Evolutionary conservation across 1,140 invertebrate genomes (phyloP).

Genomic region (Neodiprion virginianus): DNA sequence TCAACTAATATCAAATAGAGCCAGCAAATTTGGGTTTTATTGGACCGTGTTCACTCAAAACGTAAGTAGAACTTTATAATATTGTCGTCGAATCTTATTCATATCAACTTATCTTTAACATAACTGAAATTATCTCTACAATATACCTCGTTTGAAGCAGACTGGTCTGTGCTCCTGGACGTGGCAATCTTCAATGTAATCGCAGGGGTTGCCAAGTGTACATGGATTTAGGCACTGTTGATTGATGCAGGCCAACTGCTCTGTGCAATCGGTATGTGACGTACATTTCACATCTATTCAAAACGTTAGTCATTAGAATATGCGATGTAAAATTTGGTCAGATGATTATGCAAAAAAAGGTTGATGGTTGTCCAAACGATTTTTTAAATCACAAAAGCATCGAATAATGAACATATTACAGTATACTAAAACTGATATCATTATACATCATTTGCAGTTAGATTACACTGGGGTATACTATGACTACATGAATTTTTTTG

Average conservation of each 20-base stretch:
- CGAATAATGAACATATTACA: not conserved
- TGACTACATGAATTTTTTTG: not conserved
- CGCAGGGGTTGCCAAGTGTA: constrained; percentile 72
- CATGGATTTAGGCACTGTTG: constrained; percentile 80
- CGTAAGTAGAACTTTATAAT: too few species aligned
- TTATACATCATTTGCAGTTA: not conserved
- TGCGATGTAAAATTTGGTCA: not conserved
- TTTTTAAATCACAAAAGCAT: too few species aligned
- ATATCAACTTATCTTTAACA: too few species aligned
- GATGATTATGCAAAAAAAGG: not conserved
- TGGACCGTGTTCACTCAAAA: too few species aligned
- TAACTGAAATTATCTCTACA: too few species aligned
- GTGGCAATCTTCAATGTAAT: constrained; percentile 72
- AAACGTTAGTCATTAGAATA: constrained; percentile 40
- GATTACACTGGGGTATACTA: too few species aligned
- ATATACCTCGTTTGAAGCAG: constrained; percentile 73
- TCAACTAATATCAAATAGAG: constrained; percentile 6
- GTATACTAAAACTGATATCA: not conserved
- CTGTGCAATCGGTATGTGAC: constrained; percentile 74
- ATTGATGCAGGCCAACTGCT: constrained; percentile 78
- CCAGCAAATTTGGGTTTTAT: not conserved
- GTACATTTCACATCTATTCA: constrained; percentile 72
- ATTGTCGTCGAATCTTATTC: too few species aligned
- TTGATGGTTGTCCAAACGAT: too few species aligned
- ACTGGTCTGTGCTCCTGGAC: constrained; percentile 80